Percentiles rank a stretch among this genome's conserved stretches.
Evolutionary conservation across 2,888 invertebrate species (phyloP).

Genomic region (Muscina levida): DNA sequence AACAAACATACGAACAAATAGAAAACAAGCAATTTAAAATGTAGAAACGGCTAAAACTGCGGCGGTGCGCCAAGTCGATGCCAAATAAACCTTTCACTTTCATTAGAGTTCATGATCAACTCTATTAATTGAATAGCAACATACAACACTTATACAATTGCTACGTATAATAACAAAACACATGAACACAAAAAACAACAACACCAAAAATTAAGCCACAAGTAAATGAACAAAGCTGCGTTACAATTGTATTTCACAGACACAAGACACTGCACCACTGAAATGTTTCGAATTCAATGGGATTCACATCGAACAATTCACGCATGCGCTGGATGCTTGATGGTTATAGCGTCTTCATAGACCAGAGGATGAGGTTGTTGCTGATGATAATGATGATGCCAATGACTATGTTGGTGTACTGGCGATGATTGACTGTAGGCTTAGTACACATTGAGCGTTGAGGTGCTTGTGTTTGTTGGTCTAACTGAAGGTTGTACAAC

Average conservation of each 20-base stretch:
- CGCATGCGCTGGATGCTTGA: background rate
- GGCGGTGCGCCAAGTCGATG: background rate
- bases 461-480: too few relatives aligned
- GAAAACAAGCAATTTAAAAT: background rate
- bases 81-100: slow-evolving; percentile 62
- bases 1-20: background rate
- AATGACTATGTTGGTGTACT: background rate
- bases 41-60: background rate
- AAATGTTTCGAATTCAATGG: background rate
- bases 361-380: background rate
- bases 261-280: background rate
- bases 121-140: slow-evolving; percentile 50
- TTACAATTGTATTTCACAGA: background rate
- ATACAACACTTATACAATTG: too few relatives aligned
- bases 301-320: background rate
- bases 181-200: slow-evolving; percentile 13
- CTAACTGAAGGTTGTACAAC: too few relatives aligned
- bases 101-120: slow-evolving; percentile 65
- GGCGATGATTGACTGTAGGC: too few relatives aligned
- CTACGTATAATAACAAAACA: too few relatives aligned
- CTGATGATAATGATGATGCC: background rate
- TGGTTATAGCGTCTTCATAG: background rate
- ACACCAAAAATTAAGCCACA: background rate
- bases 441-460: too few relatives aligned
- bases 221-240: background rate